A percentile compares a stretch with the other conserved stretches of the same genome.
phyloP scores from a whole-genome alignment of 2,888 invertebrate genomes.

The Morpho helenor region DNA sequence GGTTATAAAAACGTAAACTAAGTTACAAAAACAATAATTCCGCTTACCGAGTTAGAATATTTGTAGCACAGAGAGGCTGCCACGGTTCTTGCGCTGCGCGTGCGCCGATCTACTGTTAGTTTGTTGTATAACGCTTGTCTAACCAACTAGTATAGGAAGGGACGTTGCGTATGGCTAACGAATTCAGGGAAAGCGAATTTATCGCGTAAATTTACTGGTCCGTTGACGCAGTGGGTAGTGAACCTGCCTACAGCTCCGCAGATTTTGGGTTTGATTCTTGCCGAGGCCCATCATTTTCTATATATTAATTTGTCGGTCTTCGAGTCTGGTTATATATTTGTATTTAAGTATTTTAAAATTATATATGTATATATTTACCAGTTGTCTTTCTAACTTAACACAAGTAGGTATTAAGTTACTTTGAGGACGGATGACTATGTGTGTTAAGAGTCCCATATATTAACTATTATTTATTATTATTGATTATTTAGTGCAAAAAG shows the following conservation, averaged over 20 bases:
- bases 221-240: too few relatives aligned
- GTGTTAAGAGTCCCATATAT: too few relatives aligned
- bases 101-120: conserved; percentile 39
- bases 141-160: conserved; percentile 31
- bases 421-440: too few relatives aligned
- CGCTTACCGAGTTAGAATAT: conserved; percentile 16
- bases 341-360: too few relatives aligned
- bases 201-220: neutral
- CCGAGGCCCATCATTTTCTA: too few relatives aligned
- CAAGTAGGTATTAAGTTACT: too few relatives aligned
- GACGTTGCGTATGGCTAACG: conserved; percentile 10
- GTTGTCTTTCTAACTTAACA: too few relatives aligned
- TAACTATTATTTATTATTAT: neutral
- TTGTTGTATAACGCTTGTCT: conserved; percentile 41
- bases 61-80: conserved; percentile 8
- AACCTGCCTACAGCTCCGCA: too few relatives aligned
- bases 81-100: conserved; percentile 31
- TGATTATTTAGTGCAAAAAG: neutral
- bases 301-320: too few relatives aligned
- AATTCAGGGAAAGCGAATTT: neutral
- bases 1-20: neutral
- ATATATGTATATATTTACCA: too few relatives aligned
- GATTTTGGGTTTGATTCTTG: too few relatives aligned
- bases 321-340: too few relatives aligned
- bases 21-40: conserved; percentile 1